phyloP scores from a whole-genome alignment of 92 coral and sea anemone species.

The Scolanthus callimorphus region DNA sequence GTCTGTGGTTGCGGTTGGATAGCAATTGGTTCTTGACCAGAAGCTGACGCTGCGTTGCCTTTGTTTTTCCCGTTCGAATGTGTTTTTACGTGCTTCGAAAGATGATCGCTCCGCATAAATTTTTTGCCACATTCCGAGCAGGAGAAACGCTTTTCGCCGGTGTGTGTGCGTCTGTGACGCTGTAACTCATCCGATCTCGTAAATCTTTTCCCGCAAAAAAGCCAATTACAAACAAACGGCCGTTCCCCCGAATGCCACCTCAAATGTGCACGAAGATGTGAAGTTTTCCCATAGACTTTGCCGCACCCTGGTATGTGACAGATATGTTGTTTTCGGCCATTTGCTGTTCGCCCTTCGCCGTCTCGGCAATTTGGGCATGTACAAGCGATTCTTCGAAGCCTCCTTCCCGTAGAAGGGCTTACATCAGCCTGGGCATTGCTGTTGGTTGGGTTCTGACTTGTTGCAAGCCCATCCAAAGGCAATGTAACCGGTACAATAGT shows the following conservation, averaged over 20 bases:
- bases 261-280: constrained; percentile 97
- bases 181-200: constrained; percentile 97
- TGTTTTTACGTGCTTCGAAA: constrained; percentile 96
- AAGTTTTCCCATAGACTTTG: constrained; percentile 95
- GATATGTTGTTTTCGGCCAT: constrained; percentile 92
- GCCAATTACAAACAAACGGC: constrained; percentile 96
- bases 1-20: constrained; percentile 53
- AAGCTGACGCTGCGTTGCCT: constrained; percentile 7
- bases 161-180: constrained; percentile 96
- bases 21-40: constrained; percentile 50
- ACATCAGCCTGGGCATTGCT: constrained; percentile 13
- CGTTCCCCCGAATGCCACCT: constrained; percentile 99
- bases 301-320: constrained; percentile 97
- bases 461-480: constrained; percentile 13
- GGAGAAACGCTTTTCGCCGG: constrained; percentile 91
- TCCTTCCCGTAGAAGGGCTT: constrained; percentile 63
- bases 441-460: constrained; percentile 8
- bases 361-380: constrained; percentile 99
- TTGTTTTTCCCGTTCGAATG: constrained; percentile 76
- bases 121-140: constrained; percentile 92
- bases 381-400: constrained; percentile 97
- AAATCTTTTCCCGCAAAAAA: constrained; percentile 96
- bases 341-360: constrained; percentile 97
- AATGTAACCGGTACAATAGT: constrained; percentile 33
- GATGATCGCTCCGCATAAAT: constrained; percentile 97